phyloP scores from a whole-genome alignment of 1,140 invertebrate genomes.

The Leptopilina clavipes region DNA sequence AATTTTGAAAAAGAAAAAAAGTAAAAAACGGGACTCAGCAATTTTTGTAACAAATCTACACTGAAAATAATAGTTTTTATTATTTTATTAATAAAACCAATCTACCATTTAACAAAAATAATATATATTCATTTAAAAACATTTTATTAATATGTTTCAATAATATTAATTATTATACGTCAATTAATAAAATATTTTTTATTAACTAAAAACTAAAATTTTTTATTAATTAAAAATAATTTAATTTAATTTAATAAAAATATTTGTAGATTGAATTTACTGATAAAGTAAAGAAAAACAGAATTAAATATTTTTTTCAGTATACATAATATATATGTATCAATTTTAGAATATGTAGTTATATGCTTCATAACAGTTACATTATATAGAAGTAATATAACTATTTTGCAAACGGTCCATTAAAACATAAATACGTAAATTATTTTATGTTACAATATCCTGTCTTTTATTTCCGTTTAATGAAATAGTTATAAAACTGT shows the following conservation, averaged over 20 bases:
- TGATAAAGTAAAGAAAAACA: not conserved
- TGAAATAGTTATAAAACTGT: constrained; percentile 10
- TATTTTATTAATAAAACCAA: not conserved
- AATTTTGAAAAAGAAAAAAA: not conserved
- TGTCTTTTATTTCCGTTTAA: not conserved
- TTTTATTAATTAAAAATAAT: not conserved
- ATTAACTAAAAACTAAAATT: too few species aligned
- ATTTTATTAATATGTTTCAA: too few species aligned
- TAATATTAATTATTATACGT: too few species aligned
- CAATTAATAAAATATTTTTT: not conserved
- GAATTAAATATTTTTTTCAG: not conserved
- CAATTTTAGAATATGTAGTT: constrained; percentile 20
- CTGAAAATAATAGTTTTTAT: constrained; percentile 6
- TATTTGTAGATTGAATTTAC: not conserved
- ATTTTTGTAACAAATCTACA: constrained; percentile 2
- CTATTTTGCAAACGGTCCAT: not conserved
- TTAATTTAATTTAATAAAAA: not conserved
- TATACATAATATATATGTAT: not conserved
- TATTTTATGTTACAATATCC: not conserved
- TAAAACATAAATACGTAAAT: not conserved
- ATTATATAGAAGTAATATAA: constrained; percentile 25
- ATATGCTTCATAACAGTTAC: constrained; percentile 2
- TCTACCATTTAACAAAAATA: not conserved
- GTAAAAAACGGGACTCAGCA: not conserved
- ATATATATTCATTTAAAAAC: too few species aligned